These are phyloP conservation scores for Philhelius pedissequus DNA, from an alignment of 2,888 invertebrate species.

Conservation along the genomic window DNA sequence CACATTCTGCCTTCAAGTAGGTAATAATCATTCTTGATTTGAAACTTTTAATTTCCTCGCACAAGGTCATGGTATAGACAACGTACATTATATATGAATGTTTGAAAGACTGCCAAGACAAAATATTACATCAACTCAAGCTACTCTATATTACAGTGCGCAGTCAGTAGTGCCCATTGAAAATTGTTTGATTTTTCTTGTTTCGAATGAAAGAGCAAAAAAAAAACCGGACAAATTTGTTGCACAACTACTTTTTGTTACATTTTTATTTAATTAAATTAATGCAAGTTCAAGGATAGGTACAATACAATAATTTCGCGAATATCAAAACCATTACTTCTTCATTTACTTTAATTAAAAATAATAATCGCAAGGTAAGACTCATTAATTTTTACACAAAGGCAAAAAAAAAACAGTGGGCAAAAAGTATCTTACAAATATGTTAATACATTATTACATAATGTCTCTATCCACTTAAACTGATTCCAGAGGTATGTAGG, in stretches of 20 bases:
- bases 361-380: conserved; percentile 16
- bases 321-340: conserved; percentile 29
- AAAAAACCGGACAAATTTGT: not conserved
- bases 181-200: not conserved
- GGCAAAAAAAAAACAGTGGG: not conserved
- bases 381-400: not conserved
- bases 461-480: not conserved
- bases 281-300: conserved; percentile 46
- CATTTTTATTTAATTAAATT: not conserved
- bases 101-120: not conserved
- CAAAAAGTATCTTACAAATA: not conserved
- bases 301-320: not conserved
- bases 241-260: conserved; percentile 8
- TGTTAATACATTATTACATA: not conserved
- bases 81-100: not conserved
- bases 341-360: conserved; percentile 10
- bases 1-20: not conserved
- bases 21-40: not conserved
- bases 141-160: not conserved
- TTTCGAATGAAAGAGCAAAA: not conserved
- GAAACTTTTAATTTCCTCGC: not conserved
- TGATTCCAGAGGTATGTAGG: not conserved
- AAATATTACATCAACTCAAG: not conserved
- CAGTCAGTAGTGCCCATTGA: not conserved
- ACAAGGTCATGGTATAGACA: conserved; percentile 5